A percentile compares a stretch with the other conserved stretches of the same genome.
These are phyloP conservation scores for Dufourea novaeangliae DNA, from an alignment of 1,140 invertebrate species.

Conservation along the genomic window DNA sequence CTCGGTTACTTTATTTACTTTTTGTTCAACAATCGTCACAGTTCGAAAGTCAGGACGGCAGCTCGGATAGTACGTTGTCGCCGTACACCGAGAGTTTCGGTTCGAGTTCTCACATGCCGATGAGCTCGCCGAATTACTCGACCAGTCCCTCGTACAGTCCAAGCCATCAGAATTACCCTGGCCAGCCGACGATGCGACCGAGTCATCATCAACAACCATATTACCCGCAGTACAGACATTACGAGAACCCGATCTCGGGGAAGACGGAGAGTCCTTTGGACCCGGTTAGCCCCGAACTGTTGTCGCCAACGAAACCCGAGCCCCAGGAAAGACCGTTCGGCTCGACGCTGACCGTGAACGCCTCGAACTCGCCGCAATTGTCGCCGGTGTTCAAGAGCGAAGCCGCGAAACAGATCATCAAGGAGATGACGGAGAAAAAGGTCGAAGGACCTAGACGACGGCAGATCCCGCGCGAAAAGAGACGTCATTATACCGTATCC, in stretches of 20 bases:
- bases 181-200: conserved; percentile 45
- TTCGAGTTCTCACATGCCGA: conserved; percentile 68
- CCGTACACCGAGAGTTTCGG: conserved; percentile 73
- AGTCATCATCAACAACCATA: conserved; percentile 30
- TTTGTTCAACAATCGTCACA: conserved; percentile 58
- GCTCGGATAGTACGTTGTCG: conserved; percentile 75
- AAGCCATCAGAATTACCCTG: conserved; percentile 55
- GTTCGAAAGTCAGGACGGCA: conserved; percentile 75
- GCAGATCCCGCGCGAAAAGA: conserved; percentile 89
- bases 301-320: conserved; percentile 59
- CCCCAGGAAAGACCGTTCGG: conserved; percentile 80
- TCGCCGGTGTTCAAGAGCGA: conserved; percentile 91
- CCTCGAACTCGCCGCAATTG: conserved; percentile 68
- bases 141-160: conserved; percentile 74
- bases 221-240: conserved; percentile 47
- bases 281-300: conserved; percentile 56
- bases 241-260: conserved; percentile 34
- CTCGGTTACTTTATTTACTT: conserved; percentile 23
- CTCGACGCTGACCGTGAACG: conserved; percentile 59
- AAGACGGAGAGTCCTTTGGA: conserved; percentile 36
- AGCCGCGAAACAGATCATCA: conserved; percentile 91
- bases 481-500: conserved; percentile 94
- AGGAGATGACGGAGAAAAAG: conserved; percentile 87
- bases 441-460: conserved; percentile 80
- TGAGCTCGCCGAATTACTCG: conserved; percentile 73